phyloP scores from a whole-genome alignment of 2,113 vertebrate genomes.

The Camelus bactrianus region DNA sequence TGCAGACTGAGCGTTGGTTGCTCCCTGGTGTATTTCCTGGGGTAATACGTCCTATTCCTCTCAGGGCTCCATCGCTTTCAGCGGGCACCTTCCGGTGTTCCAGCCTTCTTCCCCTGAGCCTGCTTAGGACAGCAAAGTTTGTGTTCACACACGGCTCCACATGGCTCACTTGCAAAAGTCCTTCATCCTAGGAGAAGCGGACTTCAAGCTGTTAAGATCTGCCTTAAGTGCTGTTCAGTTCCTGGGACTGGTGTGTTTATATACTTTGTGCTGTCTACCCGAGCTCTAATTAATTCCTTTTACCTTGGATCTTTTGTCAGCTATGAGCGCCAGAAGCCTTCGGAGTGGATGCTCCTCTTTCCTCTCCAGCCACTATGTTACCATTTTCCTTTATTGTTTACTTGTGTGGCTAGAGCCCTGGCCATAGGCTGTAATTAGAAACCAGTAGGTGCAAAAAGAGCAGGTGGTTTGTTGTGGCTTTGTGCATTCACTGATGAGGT shows the following conservation, averaged over 20 bases:
- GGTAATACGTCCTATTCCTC: neutral
- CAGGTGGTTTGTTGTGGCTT: neutral
- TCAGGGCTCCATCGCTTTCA: neutral
- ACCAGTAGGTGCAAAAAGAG: neutral
- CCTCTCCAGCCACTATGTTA: neutral
- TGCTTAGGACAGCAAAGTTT: neutral
- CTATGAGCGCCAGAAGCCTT: neutral
- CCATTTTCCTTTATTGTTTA: neutral
- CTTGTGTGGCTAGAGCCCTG: neutral
- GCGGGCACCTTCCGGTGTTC: neutral
- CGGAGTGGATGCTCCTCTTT: neutral
- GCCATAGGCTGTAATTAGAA: neutral
- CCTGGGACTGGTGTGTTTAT: neutral
- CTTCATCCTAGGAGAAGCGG: neutral
- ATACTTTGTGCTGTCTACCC: neutral
- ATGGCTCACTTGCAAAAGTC: rapidly evolving
- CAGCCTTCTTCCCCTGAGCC: neutral
- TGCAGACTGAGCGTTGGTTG: neutral
- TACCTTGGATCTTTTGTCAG: neutral
- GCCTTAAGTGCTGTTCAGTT: neutral
- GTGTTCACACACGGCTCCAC: neutral
- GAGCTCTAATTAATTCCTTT: neutral
- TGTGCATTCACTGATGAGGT: neutral
- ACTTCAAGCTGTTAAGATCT: neutral
- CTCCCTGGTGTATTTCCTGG: neutral